These are phyloP conservation scores for Poecilus cupreus DNA, from an alignment of 2,888 invertebrate genomes.

Conservation along the genomic window DNA sequence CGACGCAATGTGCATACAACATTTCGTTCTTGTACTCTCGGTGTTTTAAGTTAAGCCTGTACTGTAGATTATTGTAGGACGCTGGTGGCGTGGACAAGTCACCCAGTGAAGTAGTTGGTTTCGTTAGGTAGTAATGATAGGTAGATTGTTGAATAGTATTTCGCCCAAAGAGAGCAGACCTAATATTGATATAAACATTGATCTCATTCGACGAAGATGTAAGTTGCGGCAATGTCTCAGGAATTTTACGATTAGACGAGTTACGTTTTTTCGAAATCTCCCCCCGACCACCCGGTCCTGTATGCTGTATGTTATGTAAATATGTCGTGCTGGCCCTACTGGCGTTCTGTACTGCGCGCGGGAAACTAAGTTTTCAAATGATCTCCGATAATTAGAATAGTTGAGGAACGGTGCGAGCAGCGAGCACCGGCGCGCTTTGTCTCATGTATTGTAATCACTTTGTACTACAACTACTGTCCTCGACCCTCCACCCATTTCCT, in stretches of 20 bases:
- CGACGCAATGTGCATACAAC: background rate
- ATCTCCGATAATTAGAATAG: slow-evolving; percentile 73
- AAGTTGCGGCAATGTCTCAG: slow-evolving; percentile 68
- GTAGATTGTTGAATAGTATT: slow-evolving; percentile 48
- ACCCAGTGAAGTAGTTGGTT: slow-evolving; percentile 19
- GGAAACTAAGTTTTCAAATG: slow-evolving; percentile 71
- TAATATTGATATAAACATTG: slow-evolving; percentile 70
- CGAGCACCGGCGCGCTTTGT: slow-evolving; percentile 22
- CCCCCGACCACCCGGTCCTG: background rate
- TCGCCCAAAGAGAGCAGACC: slow-evolving; percentile 71
- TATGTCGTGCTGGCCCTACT: background rate
- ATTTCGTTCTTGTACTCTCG: slow-evolving; percentile 20
- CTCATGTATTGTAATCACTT: background rate
- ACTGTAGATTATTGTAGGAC: slow-evolving; percentile 8
- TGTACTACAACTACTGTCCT: slow-evolving; percentile 3
- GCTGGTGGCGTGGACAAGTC: slow-evolving; percentile 10
- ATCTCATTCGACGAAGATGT: slow-evolving; percentile 68
- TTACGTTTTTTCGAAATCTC: slow-evolving; percentile 10
- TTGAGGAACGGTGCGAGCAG: slow-evolving; percentile 68
- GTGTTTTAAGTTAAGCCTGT: slow-evolving; percentile 27
- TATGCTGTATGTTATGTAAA: slow-evolving; percentile 2
- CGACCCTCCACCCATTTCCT: background rate
- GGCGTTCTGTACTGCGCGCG: background rate
- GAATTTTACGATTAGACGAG: slow-evolving; percentile 69
- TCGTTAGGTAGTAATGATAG: slow-evolving; percentile 32